These are phyloP conservation scores for Aleiodes alternator DNA, from an alignment of 2,888 invertebrate genomes.

Conservation along the genomic window DNA sequence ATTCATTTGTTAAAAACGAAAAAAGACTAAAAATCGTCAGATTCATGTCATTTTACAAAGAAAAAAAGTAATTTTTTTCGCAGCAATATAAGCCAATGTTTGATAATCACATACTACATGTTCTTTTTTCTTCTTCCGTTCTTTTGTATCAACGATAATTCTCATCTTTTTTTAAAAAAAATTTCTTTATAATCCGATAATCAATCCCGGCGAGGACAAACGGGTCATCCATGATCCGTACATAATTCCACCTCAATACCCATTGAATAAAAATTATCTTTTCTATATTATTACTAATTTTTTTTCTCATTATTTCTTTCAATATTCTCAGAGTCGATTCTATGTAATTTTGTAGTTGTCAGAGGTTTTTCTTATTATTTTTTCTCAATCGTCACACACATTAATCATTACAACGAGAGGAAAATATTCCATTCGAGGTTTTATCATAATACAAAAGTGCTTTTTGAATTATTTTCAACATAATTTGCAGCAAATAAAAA, in stretches of 20 bases:
- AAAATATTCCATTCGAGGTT: conserved; percentile 27
- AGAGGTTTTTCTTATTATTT: conserved; percentile 16
- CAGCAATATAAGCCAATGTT: neutral
- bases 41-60: no score
- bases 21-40: no score
- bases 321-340: conserved; percentile 23
- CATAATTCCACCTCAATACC: conserved; percentile 16
- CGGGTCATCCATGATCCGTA: conserved; percentile 18
- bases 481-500: conserved; percentile 1
- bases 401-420: neutral
- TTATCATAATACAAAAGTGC: neutral
- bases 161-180: conserved; percentile 13
- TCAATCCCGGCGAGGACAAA: conserved; percentile 27
- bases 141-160: conserved; percentile 48
- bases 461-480: neutral
- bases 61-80: neutral
- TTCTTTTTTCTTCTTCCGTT: conserved; percentile 37
- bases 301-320: conserved; percentile 16
- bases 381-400: neutral
- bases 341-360: conserved; percentile 28
- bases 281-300: neutral
- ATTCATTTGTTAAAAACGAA: no score
- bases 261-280: conserved; percentile 1
- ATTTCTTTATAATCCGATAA: conserved; percentile 28
- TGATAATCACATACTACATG: conserved; percentile 35